A percentile compares a stretch with the other conserved stretches of the same genome.
phyloP scores from a whole-genome alignment of 2,113 vertebrate genomes.

The Hemiprocne comata region DNA sequence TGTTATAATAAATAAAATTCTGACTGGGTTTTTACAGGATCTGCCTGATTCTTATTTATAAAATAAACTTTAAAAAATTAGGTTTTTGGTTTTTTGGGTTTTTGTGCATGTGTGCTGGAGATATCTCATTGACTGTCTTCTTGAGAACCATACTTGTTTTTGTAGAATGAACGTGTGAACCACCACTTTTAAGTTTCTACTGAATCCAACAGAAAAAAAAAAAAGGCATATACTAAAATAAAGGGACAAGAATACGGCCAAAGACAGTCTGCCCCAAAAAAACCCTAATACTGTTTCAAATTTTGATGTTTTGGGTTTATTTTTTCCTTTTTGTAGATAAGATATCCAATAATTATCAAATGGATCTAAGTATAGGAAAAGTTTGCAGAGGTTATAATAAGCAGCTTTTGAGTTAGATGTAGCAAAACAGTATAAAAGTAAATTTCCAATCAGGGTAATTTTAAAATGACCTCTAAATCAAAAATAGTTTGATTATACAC shows the following conservation, averaged over 20 bases:
- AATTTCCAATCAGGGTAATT: constrained; percentile 37
- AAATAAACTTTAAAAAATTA: neutral
- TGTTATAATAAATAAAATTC: neutral
- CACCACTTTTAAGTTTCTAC: neutral
- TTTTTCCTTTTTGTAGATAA: neutral
- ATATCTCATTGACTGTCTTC: neutral
- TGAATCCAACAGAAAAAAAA: neutral
- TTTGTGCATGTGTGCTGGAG: neutral
- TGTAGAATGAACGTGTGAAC: neutral
- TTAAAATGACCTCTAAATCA: constrained; percentile 58
- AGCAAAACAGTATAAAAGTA: constrained; percentile 38
- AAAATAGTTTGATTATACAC: constrained; percentile 53
- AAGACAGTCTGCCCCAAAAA: neutral
- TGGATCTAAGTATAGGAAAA: neutral
- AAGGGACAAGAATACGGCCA: neutral
- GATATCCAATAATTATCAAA: neutral
- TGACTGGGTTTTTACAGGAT: neutral
- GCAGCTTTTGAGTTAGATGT: constrained; percentile 38
- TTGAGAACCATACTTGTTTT: neutral
- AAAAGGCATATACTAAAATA: neutral
- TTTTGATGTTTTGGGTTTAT: neutral
- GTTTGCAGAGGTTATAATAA: constrained; percentile 9
- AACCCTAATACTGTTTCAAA: neutral
- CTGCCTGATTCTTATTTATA: neutral
- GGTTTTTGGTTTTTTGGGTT: neutral